These are phyloP conservation scores for Campoletis raptor DNA, from an alignment of 2,888 invertebrate genomes.

Conservation along the genomic window DNA sequence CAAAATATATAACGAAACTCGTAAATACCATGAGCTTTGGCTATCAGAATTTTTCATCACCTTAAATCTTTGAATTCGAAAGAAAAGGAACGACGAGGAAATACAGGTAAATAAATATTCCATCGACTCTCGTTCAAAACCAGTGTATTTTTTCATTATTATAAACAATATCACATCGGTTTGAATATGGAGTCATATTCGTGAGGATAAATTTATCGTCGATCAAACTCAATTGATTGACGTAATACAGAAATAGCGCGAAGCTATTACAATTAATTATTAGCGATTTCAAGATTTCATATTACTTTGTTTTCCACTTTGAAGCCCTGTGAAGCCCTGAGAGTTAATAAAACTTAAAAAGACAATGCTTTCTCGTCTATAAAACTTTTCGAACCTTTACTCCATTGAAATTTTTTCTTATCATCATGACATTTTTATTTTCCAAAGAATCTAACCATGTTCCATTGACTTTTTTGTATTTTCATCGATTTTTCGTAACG, in stretches of 20 bases:
- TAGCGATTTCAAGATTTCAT: background rate
- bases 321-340: background rate
- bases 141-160: constrained; percentile 48
- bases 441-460: background rate
- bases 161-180: constrained; percentile 55
- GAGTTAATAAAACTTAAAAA: background rate
- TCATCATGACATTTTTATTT: background rate
- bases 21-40: background rate
- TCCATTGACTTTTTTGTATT: background rate
- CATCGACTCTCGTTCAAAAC: constrained; percentile 12
- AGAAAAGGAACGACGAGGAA: constrained; percentile 10
- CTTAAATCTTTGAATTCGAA: background rate
- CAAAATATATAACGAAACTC: constrained; percentile 40
- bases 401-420: background rate
- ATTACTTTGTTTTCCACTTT: background rate
- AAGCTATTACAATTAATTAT: background rate
- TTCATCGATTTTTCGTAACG: background rate
- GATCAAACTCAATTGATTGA: background rate
- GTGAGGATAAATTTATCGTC: background rate
- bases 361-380: background rate
- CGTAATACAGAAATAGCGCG: constrained; percentile 11
- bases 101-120: background rate
- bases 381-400: background rate
- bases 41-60: background rate
- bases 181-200: constrained; percentile 42